Evolutionary conservation across 2,888 invertebrate genomes (phyloP).

Genomic region (Mongoloraphidia duomilia): DNA sequence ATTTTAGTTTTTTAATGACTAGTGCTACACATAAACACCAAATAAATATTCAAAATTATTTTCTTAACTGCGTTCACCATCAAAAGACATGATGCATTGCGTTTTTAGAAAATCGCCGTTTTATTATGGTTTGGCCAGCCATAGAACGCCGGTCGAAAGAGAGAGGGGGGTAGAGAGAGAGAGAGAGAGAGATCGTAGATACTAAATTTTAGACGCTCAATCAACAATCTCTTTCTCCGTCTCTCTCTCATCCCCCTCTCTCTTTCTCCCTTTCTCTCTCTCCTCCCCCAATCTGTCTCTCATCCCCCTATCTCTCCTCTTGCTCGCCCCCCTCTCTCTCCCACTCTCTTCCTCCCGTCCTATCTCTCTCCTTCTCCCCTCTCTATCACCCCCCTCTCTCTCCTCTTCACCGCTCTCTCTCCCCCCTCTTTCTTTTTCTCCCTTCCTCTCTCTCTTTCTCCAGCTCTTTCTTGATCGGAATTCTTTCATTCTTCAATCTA

Average conservation of each 20-base stretch:
- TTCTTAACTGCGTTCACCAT: no score
- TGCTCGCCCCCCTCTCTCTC: not conserved
- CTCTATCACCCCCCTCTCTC: conserved; percentile 1
- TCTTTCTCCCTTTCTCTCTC: conserved; percentile 6
- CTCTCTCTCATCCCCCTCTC: conserved; percentile 3
- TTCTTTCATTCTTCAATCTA: no score
- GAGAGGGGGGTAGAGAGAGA: not conserved
- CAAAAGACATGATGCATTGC: no score
- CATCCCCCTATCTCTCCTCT: not conserved
- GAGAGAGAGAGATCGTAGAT: conserved; percentile 6
- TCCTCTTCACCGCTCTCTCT: conserved; percentile 1
- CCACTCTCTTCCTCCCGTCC: conserved; percentile 4
- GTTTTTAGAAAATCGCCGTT: no score
- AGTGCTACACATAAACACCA: no score
- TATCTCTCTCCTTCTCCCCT: conserved; percentile 1
- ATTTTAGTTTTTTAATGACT: no score
- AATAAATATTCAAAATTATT: no score
- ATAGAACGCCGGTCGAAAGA: no score
- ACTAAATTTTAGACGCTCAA: conserved; percentile 4
- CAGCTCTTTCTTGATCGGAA: conserved; percentile 1
- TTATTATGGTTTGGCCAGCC: no score
- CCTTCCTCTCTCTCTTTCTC: not conserved
- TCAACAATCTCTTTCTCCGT: conserved; percentile 5
- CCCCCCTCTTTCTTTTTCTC: not conserved
- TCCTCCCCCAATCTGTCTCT: conserved; percentile 6